A percentile compares a stretch with the other conserved stretches of the same genome.
phyloP scores from a whole-genome alignment of 1,140 invertebrate species.

The Penaeus japonicus region DNA sequence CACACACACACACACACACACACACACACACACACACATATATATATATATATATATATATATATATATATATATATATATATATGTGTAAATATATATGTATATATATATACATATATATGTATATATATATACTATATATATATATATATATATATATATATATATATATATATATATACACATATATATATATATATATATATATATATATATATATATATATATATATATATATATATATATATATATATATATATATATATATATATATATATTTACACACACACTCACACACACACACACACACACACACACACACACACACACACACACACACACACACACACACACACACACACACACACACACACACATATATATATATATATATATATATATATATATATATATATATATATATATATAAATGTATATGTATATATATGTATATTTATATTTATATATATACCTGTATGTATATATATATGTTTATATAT shows the following conservation, averaged over 20 bases:
- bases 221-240: no score
- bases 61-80: no score
- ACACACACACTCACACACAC: neutral
- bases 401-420: neutral
- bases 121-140: neutral
- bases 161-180: slow-evolving; percentile 6
- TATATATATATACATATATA: neutral
- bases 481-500: slow-evolving; percentile 6
- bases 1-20: no score
- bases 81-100: no score
- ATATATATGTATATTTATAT: neutral
- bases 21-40: no score
- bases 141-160: neutral
- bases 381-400: neutral
- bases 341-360: neutral
- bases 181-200: neutral
- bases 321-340: neutral
- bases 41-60: no score
- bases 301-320: neutral
- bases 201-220: neutral
- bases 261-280: slow-evolving; percentile 6
- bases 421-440: neutral
- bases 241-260: neutral
- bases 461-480: neutral
- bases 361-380: neutral